Conservation (phyloP, 2,888 invertebrate genomes). For the Leptinotarsa peninsularis region DNA sequence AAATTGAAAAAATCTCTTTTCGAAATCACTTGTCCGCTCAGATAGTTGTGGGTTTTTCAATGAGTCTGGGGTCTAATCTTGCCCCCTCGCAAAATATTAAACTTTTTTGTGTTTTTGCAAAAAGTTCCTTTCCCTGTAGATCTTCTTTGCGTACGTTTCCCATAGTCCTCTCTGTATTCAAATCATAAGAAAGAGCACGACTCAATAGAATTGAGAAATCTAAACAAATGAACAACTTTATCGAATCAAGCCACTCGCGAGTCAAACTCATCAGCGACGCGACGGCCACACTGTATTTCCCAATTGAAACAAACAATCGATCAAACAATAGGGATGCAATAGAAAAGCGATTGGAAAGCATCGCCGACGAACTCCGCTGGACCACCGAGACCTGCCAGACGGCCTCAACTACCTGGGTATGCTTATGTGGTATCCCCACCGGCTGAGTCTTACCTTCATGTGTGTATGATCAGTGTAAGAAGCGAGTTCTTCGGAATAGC, state of each 20-base stretch:
- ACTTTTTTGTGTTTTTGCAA: no score
- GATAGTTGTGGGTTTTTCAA: no score
- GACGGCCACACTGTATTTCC: not conserved
- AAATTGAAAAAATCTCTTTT: no score
- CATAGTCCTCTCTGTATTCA: no score
- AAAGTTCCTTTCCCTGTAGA: no score
- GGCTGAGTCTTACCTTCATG: constrained; percentile 65
- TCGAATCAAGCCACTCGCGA: not conserved
- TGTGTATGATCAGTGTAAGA: constrained; percentile 67
- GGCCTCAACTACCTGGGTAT: constrained; percentile 63
- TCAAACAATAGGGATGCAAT: constrained; percentile 34
- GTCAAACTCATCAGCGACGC: not conserved
- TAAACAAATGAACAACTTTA: not conserved
- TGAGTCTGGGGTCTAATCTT: no score
- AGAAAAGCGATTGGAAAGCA: constrained; percentile 30
- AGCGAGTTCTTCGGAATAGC: constrained; percentile 65
- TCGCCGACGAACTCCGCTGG: constrained; percentile 47
- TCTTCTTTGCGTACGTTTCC: no score
- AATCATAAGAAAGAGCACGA: no score
- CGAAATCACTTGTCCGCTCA: no score
- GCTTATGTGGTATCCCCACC: constrained; percentile 63
- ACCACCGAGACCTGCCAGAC: constrained; percentile 58
- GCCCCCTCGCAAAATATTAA: no score
- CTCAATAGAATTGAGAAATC: no score
- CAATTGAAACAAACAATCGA: constrained; percentile 28